Base-by-base conservation (phyloP, 1,140 invertebrate genomes). In the Drosophila orosa region DNA sequence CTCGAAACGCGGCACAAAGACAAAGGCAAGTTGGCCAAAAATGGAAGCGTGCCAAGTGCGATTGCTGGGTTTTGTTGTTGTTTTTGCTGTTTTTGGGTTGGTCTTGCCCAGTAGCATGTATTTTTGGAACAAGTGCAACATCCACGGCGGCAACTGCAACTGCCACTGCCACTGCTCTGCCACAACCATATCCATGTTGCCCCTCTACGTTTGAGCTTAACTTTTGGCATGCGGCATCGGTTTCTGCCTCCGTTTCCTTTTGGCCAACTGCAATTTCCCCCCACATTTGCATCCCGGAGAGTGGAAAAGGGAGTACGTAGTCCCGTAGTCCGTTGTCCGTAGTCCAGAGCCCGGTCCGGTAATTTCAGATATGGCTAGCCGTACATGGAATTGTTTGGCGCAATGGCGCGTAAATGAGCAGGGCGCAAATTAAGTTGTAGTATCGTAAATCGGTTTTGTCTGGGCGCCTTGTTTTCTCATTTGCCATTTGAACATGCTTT, bases 21-120 rank as follows among this genome's bases (percentile, higher is more conserved):
- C 42, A 71, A 78, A 78, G 66, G 68, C 57, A 71, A 55, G 40
- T 42, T 71, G 63, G 58, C 50, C 66, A 59, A 78, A 78, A 78
- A 78, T 78, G 76, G 76, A 78, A 78, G 66, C 75, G 61, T 78
- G 76, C 76, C 76, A 78, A 78, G 76, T 78, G 74, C 74, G 59
- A 73, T 66, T 55, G 50, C 47, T 77, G 33, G 52, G 55, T 58
- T 45, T 39, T 72, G 27, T 33, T 48, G 52, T 29, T 29, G 19
- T 39, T 31, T 45, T 45, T 42, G 63, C 22, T 33, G 59, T 59
- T 59, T 66, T 72, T 60, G 40, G 59, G 15, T 56, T 72, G 66
- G 35, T 31, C 44, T 63, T 37, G 52, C 44, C 54, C 44, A 25
- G 52, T 27, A 45, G 44, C 25, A 31, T 67, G 72, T 76, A 76